A percentile compares a stretch with the other conserved stretches of the same genome.
Evolutionary conservation across 2,888 invertebrate genomes (phyloP).

Genomic region (Tenthredo mesomela): DNA sequence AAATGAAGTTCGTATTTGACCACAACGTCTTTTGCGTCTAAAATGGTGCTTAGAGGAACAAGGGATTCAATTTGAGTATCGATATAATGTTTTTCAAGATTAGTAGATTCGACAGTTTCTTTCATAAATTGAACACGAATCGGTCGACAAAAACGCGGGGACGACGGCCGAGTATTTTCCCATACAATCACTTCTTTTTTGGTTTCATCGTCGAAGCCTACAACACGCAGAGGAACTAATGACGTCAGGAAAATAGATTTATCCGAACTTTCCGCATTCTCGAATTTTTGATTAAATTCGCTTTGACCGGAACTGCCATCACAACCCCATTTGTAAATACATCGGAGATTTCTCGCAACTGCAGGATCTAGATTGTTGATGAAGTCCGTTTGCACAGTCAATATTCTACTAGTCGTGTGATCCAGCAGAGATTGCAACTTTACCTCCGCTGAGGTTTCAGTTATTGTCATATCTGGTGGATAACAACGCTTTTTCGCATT

Average conservation of each 20-base stretch:
- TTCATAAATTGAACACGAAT: constrained; percentile 6
- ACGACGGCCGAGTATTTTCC: constrained; percentile 46
- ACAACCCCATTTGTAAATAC: constrained; percentile 38
- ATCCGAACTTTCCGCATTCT: constrained; percentile 2
- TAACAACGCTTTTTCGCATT: constrained; percentile 7
- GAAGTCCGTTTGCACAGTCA: background rate
- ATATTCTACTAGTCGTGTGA: background rate
- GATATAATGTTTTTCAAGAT: constrained; percentile 53
- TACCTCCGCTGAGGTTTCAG: background rate
- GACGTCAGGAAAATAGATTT: constrained; percentile 39
- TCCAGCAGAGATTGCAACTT: background rate
- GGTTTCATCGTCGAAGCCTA: background rate
- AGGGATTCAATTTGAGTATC: constrained; percentile 55
- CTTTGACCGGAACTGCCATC: constrained; percentile 31
- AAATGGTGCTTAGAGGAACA: constrained; percentile 6
- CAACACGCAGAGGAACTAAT: constrained; percentile 44
- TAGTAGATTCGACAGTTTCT: constrained; percentile 52
- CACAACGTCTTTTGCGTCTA: constrained; percentile 27
- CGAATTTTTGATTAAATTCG: background rate
- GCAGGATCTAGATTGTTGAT: background rate
- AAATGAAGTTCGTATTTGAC: constrained; percentile 57
- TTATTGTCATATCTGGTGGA: background rate
- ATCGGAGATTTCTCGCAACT: background rate
- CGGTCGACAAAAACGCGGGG: constrained; percentile 26
- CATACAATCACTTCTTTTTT: constrained; percentile 44